Evolutionary conservation across 2,113 vertebrate genomes (phyloP), one percentile per base, ranked within the genome.

Genomic region (Eonycteris spelaea): DNA sequence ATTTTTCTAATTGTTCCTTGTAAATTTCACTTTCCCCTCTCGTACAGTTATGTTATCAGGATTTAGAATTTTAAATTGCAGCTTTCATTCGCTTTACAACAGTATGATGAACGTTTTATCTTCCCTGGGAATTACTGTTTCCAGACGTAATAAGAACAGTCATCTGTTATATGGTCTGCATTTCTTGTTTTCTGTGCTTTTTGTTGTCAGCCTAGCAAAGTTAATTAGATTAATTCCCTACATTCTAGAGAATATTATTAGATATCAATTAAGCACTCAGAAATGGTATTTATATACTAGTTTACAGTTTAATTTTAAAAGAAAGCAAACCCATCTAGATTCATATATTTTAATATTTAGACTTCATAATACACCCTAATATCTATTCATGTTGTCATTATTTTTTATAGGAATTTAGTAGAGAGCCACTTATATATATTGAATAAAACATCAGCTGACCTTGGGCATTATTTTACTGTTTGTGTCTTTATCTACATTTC

Each of bases 1-100:
- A 98, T 98, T 98, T 97, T 96, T 97, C 74, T 98, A 98, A 98
- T 98, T 98, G 98, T 98, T 98, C 95, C 67, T 97, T 95, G 67
- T 98, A 97, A 98, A 98, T 98, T 98, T 98, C 74, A 38, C 90
- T 96, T 97, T 80, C 55, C 89, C 16, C 79, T 94, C 87, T 98
- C 97, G 84, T 79, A 98, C 94, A 97, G 96, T 98, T 98, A 98
- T 95, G 95, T 95, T 98, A 98, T 97, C 98, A 97, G 95, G 95
- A 96, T 85, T 88, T 97, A 75, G 95, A 97, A 96, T 98, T 98
- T 98, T 91, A 97, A 98, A 98, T 97, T 96, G 68, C 84, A 95
- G 57, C 95, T 97, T 96, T 96, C 73, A 95, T 83, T 92, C 92
- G 91, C 97, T 98, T 98, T 98, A 97, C 71, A 84, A 95, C 97